Evolutionary conservation across 2,888 invertebrate genomes (phyloP), one percentile per base, ranked within the genome.

Genomic region (Oxycera nigricornis): DNA sequence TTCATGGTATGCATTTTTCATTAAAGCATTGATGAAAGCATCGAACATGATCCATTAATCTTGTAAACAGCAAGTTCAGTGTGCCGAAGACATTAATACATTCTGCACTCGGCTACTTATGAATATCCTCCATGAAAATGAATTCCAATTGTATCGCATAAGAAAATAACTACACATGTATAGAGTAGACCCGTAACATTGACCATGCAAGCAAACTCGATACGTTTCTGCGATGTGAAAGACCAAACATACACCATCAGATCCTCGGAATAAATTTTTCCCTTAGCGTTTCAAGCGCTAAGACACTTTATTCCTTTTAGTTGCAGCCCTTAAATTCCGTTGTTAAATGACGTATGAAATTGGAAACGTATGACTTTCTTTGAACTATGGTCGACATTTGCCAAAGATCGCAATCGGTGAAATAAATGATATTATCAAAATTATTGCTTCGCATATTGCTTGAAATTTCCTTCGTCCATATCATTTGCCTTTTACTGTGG

Each of bases 261-360:
- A 61, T 24, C 35, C 35, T n/a, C 9, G 11, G 30, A 31, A 28
- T n/a, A n/a, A 6, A 59, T 7, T 11, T 59, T 59, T 61, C 20
- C 17, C 17, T 20, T 30, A 2, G 17, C n/a, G 61, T 17, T 24
- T 24, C 11, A 22, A 11, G 22, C 22, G 39, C 11, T 28, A 59
- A 59, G 11, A 28, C 14, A 22, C 9, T 59, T 14, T 11, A n/a
- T 59, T 59, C 4, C 2, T n/a, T 26, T 2, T 55, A 55, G 24
- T 11, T 24, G 20, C 55, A 20, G 20, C 17, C 73, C 72, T 70
- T 30, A 17, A 39, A 50, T 61, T 62, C 73, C 62, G 62, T 46
- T 61, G 74, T 72, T 76, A 72, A 76, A 76, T 76, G 76, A 74
- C 59, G 72, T 65, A 76, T 76, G 72, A 76, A 76, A 76, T 76